Percentiles rank a stretch among this genome's conserved stretches.
Conservation (phyloP, 2,888 invertebrate species). For the Endotricha flammealis region DNA sequence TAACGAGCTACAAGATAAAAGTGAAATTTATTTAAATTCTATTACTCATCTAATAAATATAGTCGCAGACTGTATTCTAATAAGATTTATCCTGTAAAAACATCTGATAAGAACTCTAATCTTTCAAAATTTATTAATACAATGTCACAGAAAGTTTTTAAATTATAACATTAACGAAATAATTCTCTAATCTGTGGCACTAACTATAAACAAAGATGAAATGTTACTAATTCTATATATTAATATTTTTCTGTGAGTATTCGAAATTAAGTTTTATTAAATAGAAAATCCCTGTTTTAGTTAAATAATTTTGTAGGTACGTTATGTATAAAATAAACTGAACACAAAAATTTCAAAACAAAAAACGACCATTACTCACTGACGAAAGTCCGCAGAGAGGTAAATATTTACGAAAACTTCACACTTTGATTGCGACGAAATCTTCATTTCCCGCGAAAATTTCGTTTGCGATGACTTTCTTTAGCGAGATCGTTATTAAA, state of each 20-base stretch:
- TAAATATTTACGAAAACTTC: slow-evolving; percentile 32
- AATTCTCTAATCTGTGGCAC: no score
- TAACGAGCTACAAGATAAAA: slow-evolving; percentile 44
- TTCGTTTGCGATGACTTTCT: slow-evolving; percentile 52
- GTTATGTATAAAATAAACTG: no score
- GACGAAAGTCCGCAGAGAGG: slow-evolving; percentile 16
- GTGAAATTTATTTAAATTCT: slow-evolving; percentile 40
- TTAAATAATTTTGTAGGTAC: no score
- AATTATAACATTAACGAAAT: no score
- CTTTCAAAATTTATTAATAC: neutral
- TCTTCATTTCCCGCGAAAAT: slow-evolving; percentile 38
- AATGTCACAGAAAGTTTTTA: neutral
- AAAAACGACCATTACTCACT: neutral
- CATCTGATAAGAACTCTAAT: slow-evolving; percentile 3
- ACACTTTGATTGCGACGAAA: slow-evolving; percentile 43
- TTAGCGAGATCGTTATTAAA: slow-evolving; percentile 73
- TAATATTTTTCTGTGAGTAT: no score
- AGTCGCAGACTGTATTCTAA: slow-evolving; percentile 10
- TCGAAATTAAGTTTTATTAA: no score
- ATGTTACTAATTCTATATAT: no score
- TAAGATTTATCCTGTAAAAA: slow-evolving; percentile 10
- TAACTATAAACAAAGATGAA: no score
- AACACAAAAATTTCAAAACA: neutral
- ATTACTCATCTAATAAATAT: slow-evolving; percentile 18
- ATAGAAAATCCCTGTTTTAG: no score